Conservation (phyloP, 2,888 invertebrate genomes). For the Clanis bilineata region DNA sequence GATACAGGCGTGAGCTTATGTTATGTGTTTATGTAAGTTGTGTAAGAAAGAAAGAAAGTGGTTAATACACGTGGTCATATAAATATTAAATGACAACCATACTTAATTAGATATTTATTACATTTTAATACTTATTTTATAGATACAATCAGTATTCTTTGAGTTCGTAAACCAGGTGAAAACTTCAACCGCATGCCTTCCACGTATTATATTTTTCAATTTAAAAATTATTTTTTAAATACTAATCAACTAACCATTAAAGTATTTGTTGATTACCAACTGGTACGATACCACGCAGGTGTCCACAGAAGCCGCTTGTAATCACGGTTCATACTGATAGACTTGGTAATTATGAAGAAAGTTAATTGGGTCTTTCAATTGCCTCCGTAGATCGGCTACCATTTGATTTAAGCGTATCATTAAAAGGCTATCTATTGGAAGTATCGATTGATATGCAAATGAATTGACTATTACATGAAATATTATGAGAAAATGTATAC, state of each 20-base stretch:
- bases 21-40: too few relatives aligned
- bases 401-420: conserved; percentile 15
- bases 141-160: background rate
- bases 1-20: too few relatives aligned
- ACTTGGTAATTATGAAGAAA: conserved; percentile 19
- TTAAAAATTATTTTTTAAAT: conserved; percentile 14
- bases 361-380: conserved; percentile 20
- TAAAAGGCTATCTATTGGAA: conserved; percentile 17
- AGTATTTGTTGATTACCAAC: conserved; percentile 14
- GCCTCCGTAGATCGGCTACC: conserved; percentile 20
- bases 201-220: conserved; percentile 4
- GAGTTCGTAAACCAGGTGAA: conserved; percentile 4
- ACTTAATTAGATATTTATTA: background rate
- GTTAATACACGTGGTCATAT: too few relatives aligned
- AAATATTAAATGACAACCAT: background rate
- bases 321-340: conserved; percentile 15
- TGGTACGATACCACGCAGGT: conserved; percentile 12
- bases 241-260: conserved; percentile 16
- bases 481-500: conserved; percentile 14
- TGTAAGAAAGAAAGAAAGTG: background rate
- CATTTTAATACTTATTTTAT: background rate
- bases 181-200: background rate
- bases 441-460: conserved; percentile 18
- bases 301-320: conserved; percentile 14
- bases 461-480: conserved; percentile 13